Evolutionary conservation across 1,140 invertebrate species (phyloP), one percentile per base, ranked within the genome.

Genomic region (Zaprionus gabonicus): DNA sequence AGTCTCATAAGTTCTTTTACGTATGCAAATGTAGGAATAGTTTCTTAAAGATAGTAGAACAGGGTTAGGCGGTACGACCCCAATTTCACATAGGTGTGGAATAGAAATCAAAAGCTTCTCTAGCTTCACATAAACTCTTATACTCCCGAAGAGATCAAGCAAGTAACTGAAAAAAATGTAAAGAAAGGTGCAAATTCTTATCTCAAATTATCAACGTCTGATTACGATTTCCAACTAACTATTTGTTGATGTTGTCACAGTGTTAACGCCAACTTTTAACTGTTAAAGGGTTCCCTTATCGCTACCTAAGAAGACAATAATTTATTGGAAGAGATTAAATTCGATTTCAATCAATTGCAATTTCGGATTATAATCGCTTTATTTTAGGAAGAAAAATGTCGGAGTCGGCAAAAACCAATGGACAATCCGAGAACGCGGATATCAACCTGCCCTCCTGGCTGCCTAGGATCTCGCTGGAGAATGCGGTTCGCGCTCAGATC

Each of bases 401-500:
- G 7, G 81, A 78, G 51, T 20, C 58, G 17, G 58, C 46, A 23
- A 74, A 65, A 53, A 60, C 81, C 15, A 87, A 88, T 58, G 84
- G 85, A 66, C 56, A 73, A 10, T 44, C 49, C 25, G 73, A 63
- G 20, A 1, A 20, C 10, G 36, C 62, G 27, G 62, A 70, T n/a
- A 7, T 49, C 7, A 71, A 76, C 27, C 38, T 85, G 15, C 91
- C 91, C 0, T 9, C 58, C 10, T 92, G 91, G 91, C 38, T 92
- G 38, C 31, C 78, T n/a, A 78, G 69, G 23, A 74, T 92, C 15
- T 82, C 86, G 1, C 65, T 92, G 25, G 75, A 81, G 28, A 92
- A 92, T 23, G 91, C 91, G 0, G 75, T 88, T 0, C 56, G 56
- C 5, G 75, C 57, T 0, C 78, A 77, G 28, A 69, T 81, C 41